Conservation (phyloP, 2,797 vertebrate genomes). For the Danio albolineatus region DNA sequence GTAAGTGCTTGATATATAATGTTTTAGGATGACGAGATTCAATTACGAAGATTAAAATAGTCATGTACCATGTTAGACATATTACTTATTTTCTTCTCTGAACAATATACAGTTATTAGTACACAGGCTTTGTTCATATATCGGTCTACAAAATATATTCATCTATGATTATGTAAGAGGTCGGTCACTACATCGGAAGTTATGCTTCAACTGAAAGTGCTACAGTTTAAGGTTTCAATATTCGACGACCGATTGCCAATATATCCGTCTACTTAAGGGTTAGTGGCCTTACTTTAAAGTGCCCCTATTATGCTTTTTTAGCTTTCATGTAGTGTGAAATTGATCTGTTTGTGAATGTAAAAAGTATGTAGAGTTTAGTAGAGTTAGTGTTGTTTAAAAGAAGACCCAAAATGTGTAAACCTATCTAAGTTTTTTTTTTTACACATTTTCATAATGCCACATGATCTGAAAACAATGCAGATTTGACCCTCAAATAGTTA, state of each 20-base stretch:
- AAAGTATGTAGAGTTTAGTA: too few species aligned
- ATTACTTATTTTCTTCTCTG: slow-evolving; percentile 43
- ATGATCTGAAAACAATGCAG: too few species aligned
- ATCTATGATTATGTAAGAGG: slow-evolving; percentile 44
- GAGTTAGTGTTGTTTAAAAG: too few species aligned
- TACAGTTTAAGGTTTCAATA: slow-evolving; percentile 66
- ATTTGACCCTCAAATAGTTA: too few species aligned
- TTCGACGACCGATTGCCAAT: slow-evolving; percentile 8
- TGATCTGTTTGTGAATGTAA: too few species aligned
- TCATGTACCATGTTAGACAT: slow-evolving; percentile 65
- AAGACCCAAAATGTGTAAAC: too few species aligned
- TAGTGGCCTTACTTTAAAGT: not conserved
- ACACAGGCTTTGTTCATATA: slow-evolving; percentile 61
- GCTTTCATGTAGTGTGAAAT: too few species aligned
- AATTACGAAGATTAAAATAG: slow-evolving; percentile 65
- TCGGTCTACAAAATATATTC: slow-evolving; percentile 64
- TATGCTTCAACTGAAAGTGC: slow-evolving; percentile 79
- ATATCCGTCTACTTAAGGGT: not conserved
- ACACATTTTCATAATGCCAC: too few species aligned
- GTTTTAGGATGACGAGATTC: slow-evolving; percentile 65
- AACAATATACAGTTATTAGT: slow-evolving; percentile 59
- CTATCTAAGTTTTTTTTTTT: too few species aligned
- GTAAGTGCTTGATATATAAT: slow-evolving; percentile 42
- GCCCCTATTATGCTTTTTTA: not conserved
- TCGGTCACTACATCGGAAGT: slow-evolving; percentile 62